phyloP scores from a whole-genome alignment of 2,113 vertebrate genomes.

The Falcunculus frontatus region DNA sequence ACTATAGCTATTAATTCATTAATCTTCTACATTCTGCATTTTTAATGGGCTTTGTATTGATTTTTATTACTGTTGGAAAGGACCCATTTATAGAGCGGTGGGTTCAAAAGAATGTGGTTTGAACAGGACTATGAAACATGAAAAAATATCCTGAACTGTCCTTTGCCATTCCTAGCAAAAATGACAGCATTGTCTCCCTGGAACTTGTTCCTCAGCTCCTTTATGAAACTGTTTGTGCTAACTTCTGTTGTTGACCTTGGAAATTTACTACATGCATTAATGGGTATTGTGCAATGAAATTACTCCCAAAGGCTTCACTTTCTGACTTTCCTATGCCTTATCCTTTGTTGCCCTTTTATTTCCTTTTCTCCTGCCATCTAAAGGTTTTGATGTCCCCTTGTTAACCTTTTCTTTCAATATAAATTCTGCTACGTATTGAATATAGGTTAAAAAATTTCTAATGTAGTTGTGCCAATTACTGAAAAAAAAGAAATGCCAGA shows the following conservation, averaged over 20 bases:
- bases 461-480: neutral
- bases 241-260: constrained; percentile 30
- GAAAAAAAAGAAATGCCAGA: neutral
- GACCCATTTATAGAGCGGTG: neutral
- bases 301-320: neutral
- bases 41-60: neutral
- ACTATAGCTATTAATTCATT: neutral
- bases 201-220: neutral
- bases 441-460: neutral
- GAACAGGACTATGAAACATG: neutral
- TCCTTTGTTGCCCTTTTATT: neutral
- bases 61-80: neutral
- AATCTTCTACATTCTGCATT: constrained; percentile 9
- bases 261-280: constrained; percentile 21
- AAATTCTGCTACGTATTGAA: neutral
- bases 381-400: neutral
- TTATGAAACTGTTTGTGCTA: constrained; percentile 1
- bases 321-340: neutral
- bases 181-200: neutral
- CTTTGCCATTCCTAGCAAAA: neutral
- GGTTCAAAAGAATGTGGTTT: neutral
- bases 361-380: neutral
- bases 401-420: neutral
- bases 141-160: neutral
- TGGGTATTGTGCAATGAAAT: neutral